A percentile compares a stretch with the other conserved stretches of the same genome.
Conservation (phyloP, 2,113 vertebrate genomes). For the Poecile atricapillus region DNA sequence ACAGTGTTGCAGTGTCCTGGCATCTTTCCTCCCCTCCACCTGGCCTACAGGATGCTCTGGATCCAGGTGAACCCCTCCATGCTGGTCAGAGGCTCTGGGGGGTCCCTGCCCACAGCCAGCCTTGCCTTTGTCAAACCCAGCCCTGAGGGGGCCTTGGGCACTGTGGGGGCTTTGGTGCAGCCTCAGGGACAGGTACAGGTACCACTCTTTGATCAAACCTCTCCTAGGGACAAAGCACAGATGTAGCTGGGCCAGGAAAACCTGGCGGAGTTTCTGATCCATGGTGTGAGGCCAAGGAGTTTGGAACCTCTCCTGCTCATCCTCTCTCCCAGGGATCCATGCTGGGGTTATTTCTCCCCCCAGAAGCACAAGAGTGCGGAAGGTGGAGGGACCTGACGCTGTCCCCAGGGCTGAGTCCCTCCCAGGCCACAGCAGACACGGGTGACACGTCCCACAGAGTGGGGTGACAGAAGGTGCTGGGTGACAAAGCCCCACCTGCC, state of each 20-base stretch:
- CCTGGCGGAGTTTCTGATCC: background rate
- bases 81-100: background rate
- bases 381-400: background rate
- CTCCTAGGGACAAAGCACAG: background rate
- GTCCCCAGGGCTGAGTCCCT: background rate
- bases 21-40: background rate
- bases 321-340: background rate
- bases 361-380: rapidly evolving
- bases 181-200: background rate
- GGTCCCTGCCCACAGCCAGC: background rate
- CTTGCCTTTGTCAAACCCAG: background rate
- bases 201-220: background rate
- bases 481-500: background rate
- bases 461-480: rapidly evolving
- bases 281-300: background rate
- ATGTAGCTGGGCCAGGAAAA: background rate
- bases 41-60: background rate
- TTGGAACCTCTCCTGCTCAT: background rate
- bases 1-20: background rate
- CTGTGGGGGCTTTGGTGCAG: background rate
- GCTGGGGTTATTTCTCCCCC: background rate
- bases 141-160: background rate
- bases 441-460: rapidly evolving
- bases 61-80: rapidly evolving
- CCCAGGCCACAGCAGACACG: background rate